A percentile compares a stretch with the other conserved stretches of the same genome.
These are phyloP conservation scores for Salvelinus namaycush DNA, from an alignment of 2,113 vertebrate species.

Conservation along the genomic window DNA sequence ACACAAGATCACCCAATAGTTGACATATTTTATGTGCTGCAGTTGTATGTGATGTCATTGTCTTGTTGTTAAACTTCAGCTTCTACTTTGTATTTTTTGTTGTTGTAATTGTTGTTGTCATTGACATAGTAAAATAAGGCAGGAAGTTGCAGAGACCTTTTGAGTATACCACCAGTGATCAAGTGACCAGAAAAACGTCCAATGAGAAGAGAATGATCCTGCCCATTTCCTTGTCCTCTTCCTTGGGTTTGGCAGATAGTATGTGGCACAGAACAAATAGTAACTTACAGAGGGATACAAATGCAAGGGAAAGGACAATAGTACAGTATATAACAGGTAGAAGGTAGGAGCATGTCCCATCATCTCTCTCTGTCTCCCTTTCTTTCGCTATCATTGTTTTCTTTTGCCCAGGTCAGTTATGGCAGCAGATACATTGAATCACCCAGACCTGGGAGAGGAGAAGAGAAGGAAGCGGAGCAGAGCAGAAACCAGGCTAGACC, in stretches of 20 bases:
- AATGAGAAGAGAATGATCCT: conserved; percentile 29
- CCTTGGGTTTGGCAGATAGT: conserved; percentile 52
- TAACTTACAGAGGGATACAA: conserved; percentile 19
- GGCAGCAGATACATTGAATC: not conserved
- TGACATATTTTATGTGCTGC: conserved; percentile 19
- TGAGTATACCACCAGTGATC: conserved; percentile 33
- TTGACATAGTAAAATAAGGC: conserved; percentile 58
- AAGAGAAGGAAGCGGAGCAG: conserved; percentile 44
- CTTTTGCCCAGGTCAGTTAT: not conserved
- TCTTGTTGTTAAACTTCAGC: conserved; percentile 25
- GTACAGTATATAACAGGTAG: conserved; percentile 46
- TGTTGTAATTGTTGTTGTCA: conserved; percentile 26
- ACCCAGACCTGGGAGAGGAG: not conserved
- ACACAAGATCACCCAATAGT: conserved; percentile 56
- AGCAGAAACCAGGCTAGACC: conserved; percentile 34
- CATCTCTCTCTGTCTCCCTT: conserved; percentile 28
- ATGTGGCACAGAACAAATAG: conserved; percentile 39
- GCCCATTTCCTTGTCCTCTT: conserved; percentile 40
- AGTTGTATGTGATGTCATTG: conserved; percentile 6
- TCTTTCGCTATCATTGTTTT: conserved; percentile 9
- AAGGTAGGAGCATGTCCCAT: conserved; percentile 17
- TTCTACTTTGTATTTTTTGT: conserved; percentile 8
- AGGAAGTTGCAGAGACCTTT: conserved; percentile 57
- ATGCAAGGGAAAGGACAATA: conserved; percentile 25
- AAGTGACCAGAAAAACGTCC: conserved; percentile 28